Conservation (phyloP, 2,113 vertebrate species). For the Serinus canaria region DNA sequence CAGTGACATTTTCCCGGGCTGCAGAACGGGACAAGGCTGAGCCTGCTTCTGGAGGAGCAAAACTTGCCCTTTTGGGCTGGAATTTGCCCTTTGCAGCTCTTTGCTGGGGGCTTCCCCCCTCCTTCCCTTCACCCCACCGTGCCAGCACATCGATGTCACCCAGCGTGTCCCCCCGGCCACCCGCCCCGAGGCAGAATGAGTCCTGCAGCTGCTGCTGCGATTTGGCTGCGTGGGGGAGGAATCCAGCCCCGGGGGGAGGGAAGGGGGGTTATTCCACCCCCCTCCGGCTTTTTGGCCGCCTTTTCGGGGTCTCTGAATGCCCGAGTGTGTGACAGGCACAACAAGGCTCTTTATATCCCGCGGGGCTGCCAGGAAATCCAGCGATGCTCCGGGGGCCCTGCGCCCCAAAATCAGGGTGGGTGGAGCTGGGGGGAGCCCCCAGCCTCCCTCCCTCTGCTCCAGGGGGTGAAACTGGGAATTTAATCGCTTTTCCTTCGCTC, state of each 20-base stretch:
- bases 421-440: rapidly evolving
- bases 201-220: background rate
- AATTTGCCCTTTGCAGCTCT: constrained; percentile 41
- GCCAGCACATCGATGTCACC: background rate
- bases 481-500: background rate
- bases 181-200: background rate
- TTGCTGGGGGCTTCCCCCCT: background rate
- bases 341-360: constrained; percentile 37
- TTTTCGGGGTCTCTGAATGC: constrained; percentile 39
- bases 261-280: background rate
- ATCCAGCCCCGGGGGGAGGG: background rate
- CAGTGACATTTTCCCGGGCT: background rate
- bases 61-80: background rate
- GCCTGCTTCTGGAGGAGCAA: background rate
- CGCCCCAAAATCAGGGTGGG: background rate
- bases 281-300: background rate
- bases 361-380: background rate
- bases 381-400: background rate
- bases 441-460: rapidly evolving
- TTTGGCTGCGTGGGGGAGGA: constrained; percentile 23
- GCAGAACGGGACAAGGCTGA: background rate
- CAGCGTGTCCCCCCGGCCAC: background rate
- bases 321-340: constrained; percentile 9
- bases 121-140: rapidly evolving
- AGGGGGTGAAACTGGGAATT: background rate